Evolutionary conservation across 2,797 vertebrate genomes (phyloP).

Genomic region (Syngnathus rostellatus): DNA sequence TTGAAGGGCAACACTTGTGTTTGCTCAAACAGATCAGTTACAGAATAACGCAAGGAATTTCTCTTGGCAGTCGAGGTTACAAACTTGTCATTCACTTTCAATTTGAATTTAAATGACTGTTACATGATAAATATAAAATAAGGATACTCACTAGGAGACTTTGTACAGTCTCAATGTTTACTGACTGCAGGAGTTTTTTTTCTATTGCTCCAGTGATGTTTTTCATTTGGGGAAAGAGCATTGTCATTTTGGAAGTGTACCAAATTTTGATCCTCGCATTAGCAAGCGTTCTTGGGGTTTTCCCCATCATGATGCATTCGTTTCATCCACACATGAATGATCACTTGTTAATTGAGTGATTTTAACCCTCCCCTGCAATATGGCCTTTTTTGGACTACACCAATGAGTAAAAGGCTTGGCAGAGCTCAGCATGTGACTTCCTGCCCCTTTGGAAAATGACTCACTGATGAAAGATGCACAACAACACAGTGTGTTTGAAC

Average conservation of each 20-base stretch:
- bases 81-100: neutral
- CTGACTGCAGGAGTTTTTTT: neutral
- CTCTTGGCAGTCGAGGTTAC: neutral
- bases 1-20: neutral
- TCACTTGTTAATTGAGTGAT: constrained; percentile 2
- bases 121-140: neutral
- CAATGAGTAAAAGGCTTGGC: neutral
- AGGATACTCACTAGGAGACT: neutral
- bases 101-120: neutral
- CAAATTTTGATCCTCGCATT: neutral
- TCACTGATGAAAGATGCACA: constrained; percentile 25
- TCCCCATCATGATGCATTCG: neutral
- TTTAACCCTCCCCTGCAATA: neutral
- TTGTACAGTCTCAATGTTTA: neutral
- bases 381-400: neutral
- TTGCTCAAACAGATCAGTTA: neutral
- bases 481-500: neutral
- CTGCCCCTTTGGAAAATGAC: constrained; percentile 28
- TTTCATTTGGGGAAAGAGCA: neutral
- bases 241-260: neutral
- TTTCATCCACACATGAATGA: neutral
- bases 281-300: constrained; percentile 1
- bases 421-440: constrained; percentile 15
- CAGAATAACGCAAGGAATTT: neutral
- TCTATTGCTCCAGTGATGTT: neutral